Percentiles rank a stretch among this genome's conserved stretches.
Conservation (phyloP, 1,140 invertebrate species). For the Araneus ventricosus region DNA sequence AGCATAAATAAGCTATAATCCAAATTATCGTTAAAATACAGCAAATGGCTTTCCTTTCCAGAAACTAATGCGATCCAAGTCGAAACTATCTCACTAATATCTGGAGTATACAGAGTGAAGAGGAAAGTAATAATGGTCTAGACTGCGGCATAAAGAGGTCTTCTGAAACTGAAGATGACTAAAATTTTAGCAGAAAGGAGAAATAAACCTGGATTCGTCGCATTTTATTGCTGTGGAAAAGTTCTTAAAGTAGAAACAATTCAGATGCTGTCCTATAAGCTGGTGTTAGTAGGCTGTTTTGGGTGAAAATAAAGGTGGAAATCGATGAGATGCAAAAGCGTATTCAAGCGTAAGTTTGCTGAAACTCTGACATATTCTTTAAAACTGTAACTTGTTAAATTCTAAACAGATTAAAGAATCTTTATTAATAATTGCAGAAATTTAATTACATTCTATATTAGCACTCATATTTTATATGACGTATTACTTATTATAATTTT, state of each 20-base stretch:
- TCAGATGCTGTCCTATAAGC: background rate
- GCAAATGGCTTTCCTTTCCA: background rate
- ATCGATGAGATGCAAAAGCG: background rate
- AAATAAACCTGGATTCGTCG: background rate
- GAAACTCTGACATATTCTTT: no score
- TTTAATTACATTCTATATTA: no score
- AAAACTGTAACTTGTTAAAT: no score
- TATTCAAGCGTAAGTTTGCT: no score
- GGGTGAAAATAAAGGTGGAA: background rate
- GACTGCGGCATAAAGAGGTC: conserved; percentile 12
- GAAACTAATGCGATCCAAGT: background rate
- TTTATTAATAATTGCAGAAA: no score
- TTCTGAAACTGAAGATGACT: background rate
- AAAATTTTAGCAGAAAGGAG: background rate
- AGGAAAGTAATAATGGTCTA: background rate
- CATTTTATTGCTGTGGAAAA: background rate
- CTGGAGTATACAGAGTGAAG: background rate
- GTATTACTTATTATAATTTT: no score
- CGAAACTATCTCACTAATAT: conserved; percentile 28
- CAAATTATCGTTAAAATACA: background rate
- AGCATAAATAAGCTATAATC: conserved; percentile 5
- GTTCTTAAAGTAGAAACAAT: conserved; percentile 19
- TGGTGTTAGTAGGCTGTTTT: background rate
- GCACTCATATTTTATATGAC: no score
- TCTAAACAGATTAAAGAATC: no score